Percentiles rank a stretch among this genome's conserved stretches.
Evolutionary conservation across 1,140 invertebrate genomes (phyloP).

Genomic region (Phenacoccus solenopsis): DNA sequence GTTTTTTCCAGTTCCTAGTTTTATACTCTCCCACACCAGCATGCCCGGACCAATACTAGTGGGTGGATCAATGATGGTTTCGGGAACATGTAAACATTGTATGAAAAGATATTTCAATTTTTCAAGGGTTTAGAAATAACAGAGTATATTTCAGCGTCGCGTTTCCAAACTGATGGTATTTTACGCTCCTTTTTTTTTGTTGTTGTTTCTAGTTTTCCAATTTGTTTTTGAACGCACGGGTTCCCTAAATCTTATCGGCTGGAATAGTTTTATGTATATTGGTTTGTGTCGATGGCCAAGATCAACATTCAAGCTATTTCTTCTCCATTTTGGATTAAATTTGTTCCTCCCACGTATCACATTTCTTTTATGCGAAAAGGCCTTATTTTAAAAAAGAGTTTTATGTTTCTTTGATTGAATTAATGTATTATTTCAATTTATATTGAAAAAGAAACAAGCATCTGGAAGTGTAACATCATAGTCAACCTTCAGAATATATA

Average conservation of each 20-base stretch:
- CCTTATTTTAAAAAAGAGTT: no score
- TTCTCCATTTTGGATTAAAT: not conserved
- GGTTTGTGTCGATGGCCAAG: not conserved
- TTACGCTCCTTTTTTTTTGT: not conserved
- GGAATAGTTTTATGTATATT: not conserved
- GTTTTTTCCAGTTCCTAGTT: not conserved
- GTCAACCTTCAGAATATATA: no score
- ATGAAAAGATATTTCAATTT: not conserved
- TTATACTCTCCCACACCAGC: not conserved
- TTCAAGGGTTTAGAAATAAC: no score
- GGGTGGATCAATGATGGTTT: no score
- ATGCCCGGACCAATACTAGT: not conserved
- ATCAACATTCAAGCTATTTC: not conserved
- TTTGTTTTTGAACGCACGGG: not conserved
- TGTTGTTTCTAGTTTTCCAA: not conserved
- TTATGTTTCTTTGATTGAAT: no score
- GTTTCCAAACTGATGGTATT: not conserved
- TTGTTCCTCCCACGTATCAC: not conserved
- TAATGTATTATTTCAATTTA: no score
- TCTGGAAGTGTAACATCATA: no score
- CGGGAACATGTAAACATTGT: not conserved
- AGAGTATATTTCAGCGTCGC: not conserved
- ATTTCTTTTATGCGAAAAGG: no score
- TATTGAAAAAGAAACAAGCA: no score
- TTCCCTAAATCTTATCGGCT: not conserved